Percentiles rank a stretch among this genome's conserved stretches.
These are phyloP conservation scores for Kobus ellipsiprymnus DNA, from an alignment of 2,113 vertebrate species.

Conservation along the genomic window DNA sequence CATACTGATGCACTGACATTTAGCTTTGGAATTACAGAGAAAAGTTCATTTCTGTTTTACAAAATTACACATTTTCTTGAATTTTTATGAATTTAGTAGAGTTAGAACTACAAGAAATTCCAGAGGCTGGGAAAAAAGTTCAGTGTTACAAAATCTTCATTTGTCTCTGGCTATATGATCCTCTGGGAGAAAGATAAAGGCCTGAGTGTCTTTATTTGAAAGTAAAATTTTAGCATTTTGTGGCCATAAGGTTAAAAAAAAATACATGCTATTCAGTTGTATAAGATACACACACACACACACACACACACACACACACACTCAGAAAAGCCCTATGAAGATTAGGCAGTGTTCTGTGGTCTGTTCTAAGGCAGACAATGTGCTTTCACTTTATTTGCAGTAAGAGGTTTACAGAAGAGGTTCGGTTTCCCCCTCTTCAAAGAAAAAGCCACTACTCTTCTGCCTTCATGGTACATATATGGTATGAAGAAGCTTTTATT, in stretches of 20 bases:
- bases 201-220: not conserved
- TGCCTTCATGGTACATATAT: not conserved
- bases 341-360: not conserved
- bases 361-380: not conserved
- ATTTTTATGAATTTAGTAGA: not conserved
- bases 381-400: not conserved
- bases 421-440: not conserved
- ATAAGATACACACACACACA: not conserved
- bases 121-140: not conserved
- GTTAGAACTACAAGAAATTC: not conserved
- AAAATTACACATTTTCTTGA: not conserved
- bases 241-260: not conserved
- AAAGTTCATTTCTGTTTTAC: not conserved
- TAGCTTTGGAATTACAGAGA: not conserved
- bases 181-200: not conserved
- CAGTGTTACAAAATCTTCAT: not conserved
- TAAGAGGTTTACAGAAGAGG: not conserved
- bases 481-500: not conserved
- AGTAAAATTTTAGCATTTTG: not conserved
- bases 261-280: not conserved
- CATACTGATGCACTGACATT: not conserved
- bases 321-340: not conserved
- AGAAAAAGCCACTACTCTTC: not conserved
- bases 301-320: not conserved
- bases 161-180: not conserved